Base-by-base conservation (phyloP, 2,113 vertebrate genomes). In the Ondatra zibethicus region DNA sequence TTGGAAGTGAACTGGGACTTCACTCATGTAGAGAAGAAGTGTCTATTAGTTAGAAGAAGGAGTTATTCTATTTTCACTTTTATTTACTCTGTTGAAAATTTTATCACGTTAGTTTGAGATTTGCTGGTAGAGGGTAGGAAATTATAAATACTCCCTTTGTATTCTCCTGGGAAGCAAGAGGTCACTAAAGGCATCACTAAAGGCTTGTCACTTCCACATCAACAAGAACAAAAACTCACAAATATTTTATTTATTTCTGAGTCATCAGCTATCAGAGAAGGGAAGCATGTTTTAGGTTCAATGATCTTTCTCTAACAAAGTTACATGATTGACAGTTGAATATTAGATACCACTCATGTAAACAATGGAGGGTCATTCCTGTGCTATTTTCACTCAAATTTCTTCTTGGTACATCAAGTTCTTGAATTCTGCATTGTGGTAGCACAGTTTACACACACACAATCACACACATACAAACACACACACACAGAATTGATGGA, bases 231-330 rank as follows among this genome's bases (percentile, higher is more conserved):
- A 58, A 87, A 45, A 75, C 76, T 23, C 86, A 25, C 63, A 93
- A n/a, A 50, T 77, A 66, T 88, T 93, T 95, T 39, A 63, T n/a
- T 90, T 75, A 76, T 72, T 90, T 88, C 21, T 91, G 19, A 36
- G 19, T 19, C 23, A 81, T 77, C 70, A 77, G n/a, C 76, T 25
- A 65, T 14, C 66, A 93, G 16, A 65, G 19, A 50, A 80, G 52
- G 45, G 1, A 86, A 78, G 66, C 89, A 21, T 68, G 23, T 63
- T 87, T 92, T 39, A 89, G 52, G 6, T 73, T 95, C 29, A 92
- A 4, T 82, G 52, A 16, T 58, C 3, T 73, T 52, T 85, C 80
- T 55, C 33, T 4, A 76, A 17, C 47, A 89, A 72, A 89, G 3
- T 9, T 33, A 23, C 33, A 27, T 61, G 86, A 89, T 50, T 90